phyloP scores from a whole-genome alignment of 2,888 invertebrate species.

The Stegana nigrithorax region DNA sequence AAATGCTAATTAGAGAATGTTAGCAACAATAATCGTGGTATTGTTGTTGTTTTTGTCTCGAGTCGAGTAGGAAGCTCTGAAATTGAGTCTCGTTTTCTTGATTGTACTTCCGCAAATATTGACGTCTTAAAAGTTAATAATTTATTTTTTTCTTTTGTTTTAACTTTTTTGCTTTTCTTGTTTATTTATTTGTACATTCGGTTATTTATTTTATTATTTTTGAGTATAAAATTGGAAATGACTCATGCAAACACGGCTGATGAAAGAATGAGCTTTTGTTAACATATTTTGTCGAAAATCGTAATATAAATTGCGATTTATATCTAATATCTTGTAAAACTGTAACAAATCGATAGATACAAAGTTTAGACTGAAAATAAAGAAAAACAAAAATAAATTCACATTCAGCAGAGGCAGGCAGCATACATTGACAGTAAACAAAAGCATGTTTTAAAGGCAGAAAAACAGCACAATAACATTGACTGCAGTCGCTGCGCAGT shows the following conservation, averaged over 20 bases:
- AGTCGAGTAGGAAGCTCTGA: too few species aligned
- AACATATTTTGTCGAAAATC: neutral
- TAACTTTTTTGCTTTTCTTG: too few species aligned
- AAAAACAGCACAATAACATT: slow-evolving; percentile 18
- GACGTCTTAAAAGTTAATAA: too few species aligned
- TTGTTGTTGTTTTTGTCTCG: too few species aligned
- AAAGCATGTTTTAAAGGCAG: slow-evolving; percentile 1
- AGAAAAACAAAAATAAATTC: slow-evolving; percentile 34
- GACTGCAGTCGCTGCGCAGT: slow-evolving; percentile 8
- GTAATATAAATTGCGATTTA: neutral
- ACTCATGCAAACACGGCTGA: neutral
- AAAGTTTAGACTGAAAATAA: slow-evolving; percentile 24
- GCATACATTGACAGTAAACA: neutral
- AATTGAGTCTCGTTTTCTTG: too few species aligned
- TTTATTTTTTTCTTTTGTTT: too few species aligned
- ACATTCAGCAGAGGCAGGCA: slow-evolving; percentile 19
- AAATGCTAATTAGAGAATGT: too few species aligned
- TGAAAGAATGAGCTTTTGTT: neutral
- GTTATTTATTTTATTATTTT: neutral
- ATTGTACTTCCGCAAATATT: too few species aligned
- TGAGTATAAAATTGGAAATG: neutral
- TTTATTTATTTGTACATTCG: neutral
- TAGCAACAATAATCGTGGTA: too few species aligned
- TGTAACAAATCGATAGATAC: neutral
- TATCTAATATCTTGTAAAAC: neutral